Evolutionary conservation across 2,113 vertebrate species (phyloP), one percentile per base, ranked within the genome.

Genomic region (Dromas ardeola): DNA sequence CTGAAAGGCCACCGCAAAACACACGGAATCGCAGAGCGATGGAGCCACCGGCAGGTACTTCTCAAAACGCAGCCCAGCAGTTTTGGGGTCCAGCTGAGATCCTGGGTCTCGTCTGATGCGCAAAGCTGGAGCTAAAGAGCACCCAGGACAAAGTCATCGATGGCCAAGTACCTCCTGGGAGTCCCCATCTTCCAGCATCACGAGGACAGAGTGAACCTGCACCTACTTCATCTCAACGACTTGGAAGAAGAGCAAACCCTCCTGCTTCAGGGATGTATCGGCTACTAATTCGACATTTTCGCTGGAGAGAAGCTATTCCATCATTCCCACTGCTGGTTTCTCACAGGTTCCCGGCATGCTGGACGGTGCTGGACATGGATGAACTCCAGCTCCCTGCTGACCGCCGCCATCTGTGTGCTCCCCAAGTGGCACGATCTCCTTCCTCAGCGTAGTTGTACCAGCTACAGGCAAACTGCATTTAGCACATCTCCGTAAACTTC

Each of bases 401-500:
- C 65, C 8, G 4, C 4, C 47, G 30, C 67, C 91, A 74, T 36
- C 53, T 49, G 81, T 3, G 4, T 13, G 16, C 47, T 67, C 45
- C 26, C 32, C 6, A 2, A 9, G 13, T 15, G 3, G 2, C 56
- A 71, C 43, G 9, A 59, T 14, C 59, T 53, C 26, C n/a, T 47
- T 30, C 38, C 72, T 58, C 1, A 0, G 30, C 2, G 2, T 4
- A 17, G 49, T 38, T 13, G 15, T 0, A 29, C 22, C 20, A 1
- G 43, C 55, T 30, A 30, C 38, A 13, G 4, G 4, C 34, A 62
- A 81, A 58, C 43, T 4, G 5, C 76, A 58, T 23, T 70, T 18
- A 59, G 38, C 56, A 27, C 61, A 45, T n/a, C 81, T 78, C 58
- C 65, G 40, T 29, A 71, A 83, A 40, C 72, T 19, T 36, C 27